These are phyloP conservation scores for Triops longicaudatus DNA, from an alignment of 1,140 invertebrate species.

Conservation along the genomic window DNA sequence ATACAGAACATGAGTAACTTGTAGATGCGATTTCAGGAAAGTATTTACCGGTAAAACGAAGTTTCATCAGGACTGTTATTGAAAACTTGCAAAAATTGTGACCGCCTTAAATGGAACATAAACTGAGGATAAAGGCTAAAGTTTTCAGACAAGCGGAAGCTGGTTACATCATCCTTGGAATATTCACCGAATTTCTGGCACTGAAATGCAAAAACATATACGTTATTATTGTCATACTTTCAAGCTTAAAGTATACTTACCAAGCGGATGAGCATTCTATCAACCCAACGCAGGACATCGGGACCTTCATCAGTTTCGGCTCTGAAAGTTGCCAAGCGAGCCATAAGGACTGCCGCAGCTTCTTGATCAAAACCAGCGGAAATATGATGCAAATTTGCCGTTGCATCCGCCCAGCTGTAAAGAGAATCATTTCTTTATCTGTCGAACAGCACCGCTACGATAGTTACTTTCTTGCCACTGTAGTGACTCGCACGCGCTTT, in stretches of 20 bases:
- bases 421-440: constrained; percentile 27
- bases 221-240: not conserved
- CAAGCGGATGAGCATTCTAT: constrained; percentile 92
- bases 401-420: constrained; percentile 48
- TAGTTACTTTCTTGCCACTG: constrained; percentile 80
- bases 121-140: constrained; percentile 98
- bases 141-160: constrained; percentile 89
- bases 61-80: constrained; percentile 99
- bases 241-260: constrained; percentile 47
- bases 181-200: constrained; percentile 99
- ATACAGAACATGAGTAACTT: not conserved
- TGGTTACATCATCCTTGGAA: constrained; percentile 92
- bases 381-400: constrained; percentile 48
- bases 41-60: constrained; percentile 81
- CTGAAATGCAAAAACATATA: constrained; percentile 47
- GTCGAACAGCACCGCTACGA: not conserved
- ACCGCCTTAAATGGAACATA: constrained; percentile 97
- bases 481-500: constrained; percentile 89
- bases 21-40: not conserved
- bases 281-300: constrained; percentile 96
- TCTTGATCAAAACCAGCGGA: constrained; percentile 96
- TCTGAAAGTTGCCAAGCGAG: constrained; percentile 87
- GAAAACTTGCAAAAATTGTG: constrained; percentile 99
- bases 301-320: constrained; percentile 93
- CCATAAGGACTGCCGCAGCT: constrained; percentile 93